A percentile compares a stretch with the other conserved stretches of the same genome.
Conservation (phyloP, 2,797 vertebrate species). For the Onychomys torridus region DNA sequence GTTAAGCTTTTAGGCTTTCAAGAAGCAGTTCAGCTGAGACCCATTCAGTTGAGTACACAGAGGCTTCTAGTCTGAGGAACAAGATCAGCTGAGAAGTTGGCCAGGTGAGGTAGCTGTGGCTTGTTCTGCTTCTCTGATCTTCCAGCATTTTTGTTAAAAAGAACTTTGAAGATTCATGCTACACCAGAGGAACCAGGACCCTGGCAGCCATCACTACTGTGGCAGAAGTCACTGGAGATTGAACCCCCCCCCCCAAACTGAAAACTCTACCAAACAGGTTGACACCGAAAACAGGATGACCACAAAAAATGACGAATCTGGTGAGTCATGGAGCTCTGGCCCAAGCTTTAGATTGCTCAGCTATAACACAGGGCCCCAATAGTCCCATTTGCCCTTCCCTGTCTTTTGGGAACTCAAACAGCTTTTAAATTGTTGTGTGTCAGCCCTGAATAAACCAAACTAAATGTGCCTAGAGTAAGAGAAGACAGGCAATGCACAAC, state of each 20-base stretch:
- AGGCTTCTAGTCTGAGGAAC: no score
- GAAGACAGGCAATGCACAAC: not conserved
- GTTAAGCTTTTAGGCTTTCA: no score
- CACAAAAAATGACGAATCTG: not conserved
- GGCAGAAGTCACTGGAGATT: not conserved
- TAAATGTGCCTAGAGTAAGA: not conserved
- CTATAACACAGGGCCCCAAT: not conserved
- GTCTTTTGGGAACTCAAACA: constrained; percentile 8
- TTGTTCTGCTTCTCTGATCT: no score
- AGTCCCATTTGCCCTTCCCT: not conserved
- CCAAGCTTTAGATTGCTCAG: not conserved
- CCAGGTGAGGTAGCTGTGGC: no score
- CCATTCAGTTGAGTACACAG: no score
- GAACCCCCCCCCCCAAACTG: no score
- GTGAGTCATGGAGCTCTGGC: not conserved
- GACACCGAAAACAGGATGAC: not conserved
- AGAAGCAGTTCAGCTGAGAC: no score
- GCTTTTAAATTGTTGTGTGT: not conserved
- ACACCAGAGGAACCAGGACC: not conserved
- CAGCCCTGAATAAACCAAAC: not conserved
- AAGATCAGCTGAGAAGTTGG: no score
- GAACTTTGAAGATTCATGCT: no score
- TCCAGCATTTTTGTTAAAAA: no score
- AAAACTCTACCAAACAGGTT: not conserved
- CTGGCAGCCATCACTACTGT: not conserved